Evolutionary conservation across 1,140 invertebrate genomes (phyloP).

Genomic region (Drosophila azteca): DNA sequence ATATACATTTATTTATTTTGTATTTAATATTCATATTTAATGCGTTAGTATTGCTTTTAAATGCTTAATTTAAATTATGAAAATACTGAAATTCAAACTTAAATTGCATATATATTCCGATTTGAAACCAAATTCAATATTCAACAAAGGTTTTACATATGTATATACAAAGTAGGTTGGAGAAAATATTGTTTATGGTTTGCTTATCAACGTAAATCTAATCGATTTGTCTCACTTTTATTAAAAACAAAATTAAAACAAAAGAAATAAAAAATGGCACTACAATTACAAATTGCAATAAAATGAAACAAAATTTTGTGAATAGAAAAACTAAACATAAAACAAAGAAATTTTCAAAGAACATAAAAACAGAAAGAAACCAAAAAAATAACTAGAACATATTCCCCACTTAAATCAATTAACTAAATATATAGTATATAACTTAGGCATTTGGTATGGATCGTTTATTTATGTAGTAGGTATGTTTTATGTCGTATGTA

Average conservation of each 20-base stretch:
- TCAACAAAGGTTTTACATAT: slow-evolving; percentile 44
- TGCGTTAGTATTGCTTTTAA: slow-evolving; percentile 65
- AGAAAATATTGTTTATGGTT: slow-evolving; percentile 15
- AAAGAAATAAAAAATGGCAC: slow-evolving; percentile 61
- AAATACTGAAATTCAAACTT: slow-evolving; percentile 65
- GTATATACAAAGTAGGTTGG: slow-evolving; percentile 60
- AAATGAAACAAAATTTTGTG: slow-evolving; percentile 21
- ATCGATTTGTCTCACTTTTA: slow-evolving; percentile 12
- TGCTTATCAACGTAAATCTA: slow-evolving; percentile 22
- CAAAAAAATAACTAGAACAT: slow-evolving; percentile 34
- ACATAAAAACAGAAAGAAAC: slow-evolving; percentile 9
- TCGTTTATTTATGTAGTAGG: slow-evolving; percentile 50
- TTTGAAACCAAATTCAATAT: slow-evolving; percentile 21
- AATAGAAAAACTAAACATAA: slow-evolving; percentile 26
- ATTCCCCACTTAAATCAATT: slow-evolving; percentile 47
- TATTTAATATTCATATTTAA: slow-evolving; percentile 35
- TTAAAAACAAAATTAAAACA: slow-evolving; percentile 21
- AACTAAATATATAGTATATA: slow-evolving; percentile 43
- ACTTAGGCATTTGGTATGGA: slow-evolving; percentile 73
- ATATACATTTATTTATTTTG: slow-evolving; percentile 69
- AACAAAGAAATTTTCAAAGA: slow-evolving; percentile 33
- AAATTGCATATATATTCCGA: slow-evolving; percentile 21
- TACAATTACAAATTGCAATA: slow-evolving; percentile 39
- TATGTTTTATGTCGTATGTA: slow-evolving; percentile 28
- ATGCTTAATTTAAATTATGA: slow-evolving; percentile 47